Percentiles rank a stretch among this genome's conserved stretches.
These are phyloP conservation scores for Clarias macrocephalus DNA, from an alignment of 2,113 vertebrate species.

Conservation along the genomic window DNA sequence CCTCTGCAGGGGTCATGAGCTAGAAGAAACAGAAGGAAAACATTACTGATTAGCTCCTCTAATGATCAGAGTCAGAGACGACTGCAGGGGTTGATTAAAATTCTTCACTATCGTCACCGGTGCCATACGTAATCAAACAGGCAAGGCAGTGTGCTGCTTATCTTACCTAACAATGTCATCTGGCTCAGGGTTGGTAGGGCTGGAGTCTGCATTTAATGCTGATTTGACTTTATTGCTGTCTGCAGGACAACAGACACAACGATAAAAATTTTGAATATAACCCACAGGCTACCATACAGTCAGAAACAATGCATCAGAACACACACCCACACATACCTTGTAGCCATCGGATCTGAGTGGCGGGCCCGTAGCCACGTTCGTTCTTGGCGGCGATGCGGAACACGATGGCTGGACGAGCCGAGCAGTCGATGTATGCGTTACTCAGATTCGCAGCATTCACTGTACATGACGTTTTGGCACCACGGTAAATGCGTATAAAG, in stretches of 20 bases:
- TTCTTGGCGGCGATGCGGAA: slow-evolving; percentile 98
- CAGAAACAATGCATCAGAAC: neutral
- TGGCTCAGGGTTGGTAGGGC: slow-evolving; percentile 46
- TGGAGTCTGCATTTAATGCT: slow-evolving; percentile 53
- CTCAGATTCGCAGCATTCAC: slow-evolving; percentile 85
- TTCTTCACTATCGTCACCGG: neutral
- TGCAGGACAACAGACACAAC: slow-evolving; percentile 40
- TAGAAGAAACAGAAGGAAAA: neutral
- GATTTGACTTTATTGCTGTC: slow-evolving; percentile 63
- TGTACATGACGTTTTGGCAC: slow-evolving; percentile 86
- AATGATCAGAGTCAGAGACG: neutral
- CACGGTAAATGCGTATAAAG: slow-evolving; percentile 95
- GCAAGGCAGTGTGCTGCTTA: neutral
- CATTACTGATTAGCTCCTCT: neutral
- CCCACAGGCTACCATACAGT: neutral
- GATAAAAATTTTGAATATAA: neutral
- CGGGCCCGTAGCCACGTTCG: slow-evolving; percentile 94
- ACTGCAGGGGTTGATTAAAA: neutral
- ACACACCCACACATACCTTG: slow-evolving; percentile 78
- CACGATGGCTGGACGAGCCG: slow-evolving; percentile 88
- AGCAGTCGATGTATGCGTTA: slow-evolving; percentile 91
- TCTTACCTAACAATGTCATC: slow-evolving; percentile 66
- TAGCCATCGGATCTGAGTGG: slow-evolving; percentile 97
- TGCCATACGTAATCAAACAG: neutral
- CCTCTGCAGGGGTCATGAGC: neutral